Conservation (phyloP, 37 sponge, comb jelly and placozoan species). For the Hexactinellida sp. region DNA sequence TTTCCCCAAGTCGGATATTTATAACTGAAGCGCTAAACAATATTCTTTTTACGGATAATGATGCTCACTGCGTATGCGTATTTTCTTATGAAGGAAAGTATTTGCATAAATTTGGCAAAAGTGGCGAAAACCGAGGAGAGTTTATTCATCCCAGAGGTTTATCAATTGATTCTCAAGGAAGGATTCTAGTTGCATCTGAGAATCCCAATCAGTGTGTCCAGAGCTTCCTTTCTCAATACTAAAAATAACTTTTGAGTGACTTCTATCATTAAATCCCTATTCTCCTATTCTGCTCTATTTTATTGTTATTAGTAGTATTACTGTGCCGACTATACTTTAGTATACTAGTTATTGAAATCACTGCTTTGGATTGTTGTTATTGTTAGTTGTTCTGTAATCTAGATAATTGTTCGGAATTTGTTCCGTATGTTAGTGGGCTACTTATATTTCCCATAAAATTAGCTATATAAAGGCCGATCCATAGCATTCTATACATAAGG, state of each 20-base stretch:
- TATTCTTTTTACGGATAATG: background rate
- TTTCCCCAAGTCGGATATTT: background rate
- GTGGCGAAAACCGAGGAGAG: background rate
- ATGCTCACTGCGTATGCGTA: background rate
- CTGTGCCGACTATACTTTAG: too few species aligned
- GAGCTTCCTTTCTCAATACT: background rate
- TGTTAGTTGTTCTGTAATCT: too few species aligned
- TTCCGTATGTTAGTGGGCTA: too few species aligned
- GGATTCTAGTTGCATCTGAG: background rate
- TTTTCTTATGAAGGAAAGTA: background rate
- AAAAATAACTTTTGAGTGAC: background rate
- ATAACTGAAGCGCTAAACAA: background rate
- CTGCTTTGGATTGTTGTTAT: too few species aligned
- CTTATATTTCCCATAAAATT: too few species aligned
- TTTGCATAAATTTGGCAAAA: background rate
- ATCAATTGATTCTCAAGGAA: background rate
- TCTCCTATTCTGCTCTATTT: background rate
- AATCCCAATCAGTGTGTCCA: background rate
- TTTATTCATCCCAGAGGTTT: background rate
- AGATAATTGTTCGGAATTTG: too few species aligned
- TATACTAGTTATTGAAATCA: too few species aligned
- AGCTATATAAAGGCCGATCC: too few species aligned
- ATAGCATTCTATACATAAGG: too few species aligned
- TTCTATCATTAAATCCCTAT: background rate
- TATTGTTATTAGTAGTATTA: background rate